Conservation (phyloP, 1,140 invertebrate genomes). For the Grapholita molesta region DNA sequence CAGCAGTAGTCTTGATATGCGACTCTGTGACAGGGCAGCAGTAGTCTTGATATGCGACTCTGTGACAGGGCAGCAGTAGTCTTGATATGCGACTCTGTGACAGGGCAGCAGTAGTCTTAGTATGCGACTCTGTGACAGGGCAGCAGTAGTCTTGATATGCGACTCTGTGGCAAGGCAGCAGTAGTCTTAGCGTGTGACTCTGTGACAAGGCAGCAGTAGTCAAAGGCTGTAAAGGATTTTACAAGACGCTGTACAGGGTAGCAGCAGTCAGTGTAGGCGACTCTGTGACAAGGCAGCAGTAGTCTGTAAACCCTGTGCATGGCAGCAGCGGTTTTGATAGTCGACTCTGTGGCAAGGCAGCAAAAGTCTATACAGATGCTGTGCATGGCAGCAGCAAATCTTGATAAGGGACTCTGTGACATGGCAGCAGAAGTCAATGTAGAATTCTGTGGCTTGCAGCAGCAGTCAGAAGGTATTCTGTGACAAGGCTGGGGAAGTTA, state of each 20-base stretch:
- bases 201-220: neutral
- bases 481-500: neutral
- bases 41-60: neutral
- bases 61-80: conserved; percentile 5
- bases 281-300: conserved; percentile 5
- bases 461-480: neutral
- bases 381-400: neutral
- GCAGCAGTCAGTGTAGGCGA: neutral
- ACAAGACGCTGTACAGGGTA: neutral
- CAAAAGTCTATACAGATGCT: neutral
- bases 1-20: no score
- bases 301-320: neutral
- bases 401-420: neutral
- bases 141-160: neutral
- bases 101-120: neutral
- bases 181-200: neutral
- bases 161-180: neutral
- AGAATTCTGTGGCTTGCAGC: neutral
- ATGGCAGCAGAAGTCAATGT: neutral
- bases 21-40: conserved; percentile 8
- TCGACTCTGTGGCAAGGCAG: conserved; percentile 1
- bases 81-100: neutral
- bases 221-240: no score
- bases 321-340: neutral
- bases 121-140: neutral